A percentile compares a stretch with the other conserved stretches of the same genome.
These are phyloP conservation scores for Gymnocypris eckloni DNA, from an alignment of 2,797 vertebrate species.

Conservation along the genomic window DNA sequence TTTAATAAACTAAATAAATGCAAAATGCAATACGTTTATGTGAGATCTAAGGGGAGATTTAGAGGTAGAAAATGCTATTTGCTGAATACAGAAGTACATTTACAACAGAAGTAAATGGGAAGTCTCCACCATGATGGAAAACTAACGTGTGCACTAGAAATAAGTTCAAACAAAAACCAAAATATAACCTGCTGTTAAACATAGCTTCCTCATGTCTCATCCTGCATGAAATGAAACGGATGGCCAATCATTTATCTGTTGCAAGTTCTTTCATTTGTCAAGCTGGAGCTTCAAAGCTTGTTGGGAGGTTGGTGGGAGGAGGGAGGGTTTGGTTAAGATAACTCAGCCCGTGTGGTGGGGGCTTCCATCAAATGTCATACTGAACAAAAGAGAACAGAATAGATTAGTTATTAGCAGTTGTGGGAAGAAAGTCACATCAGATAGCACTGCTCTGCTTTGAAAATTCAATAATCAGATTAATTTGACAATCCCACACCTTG, in stretches of 20 bases:
- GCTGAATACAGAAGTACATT: not conserved
- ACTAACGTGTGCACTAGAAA: not conserved
- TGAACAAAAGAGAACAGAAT: slow-evolving; percentile 29
- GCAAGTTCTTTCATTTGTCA: slow-evolving; percentile 48
- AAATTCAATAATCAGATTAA: slow-evolving; percentile 43
- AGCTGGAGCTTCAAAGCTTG: slow-evolving; percentile 35
- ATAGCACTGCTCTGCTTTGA: not conserved
- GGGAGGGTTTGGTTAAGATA: slow-evolving; percentile 60
- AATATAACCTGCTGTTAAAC: not conserved
- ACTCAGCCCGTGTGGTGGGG: slow-evolving; percentile 70
- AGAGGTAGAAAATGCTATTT: not conserved
- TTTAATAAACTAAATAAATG: not conserved
- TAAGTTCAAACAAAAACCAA: not conserved
- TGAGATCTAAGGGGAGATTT: not conserved
- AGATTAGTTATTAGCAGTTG: slow-evolving; percentile 55
- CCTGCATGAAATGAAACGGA: slow-evolving; percentile 41
- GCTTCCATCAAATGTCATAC: slow-evolving; percentile 39
- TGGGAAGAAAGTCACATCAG: slow-evolving; percentile 42
- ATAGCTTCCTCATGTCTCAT: not conserved
- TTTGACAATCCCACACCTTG: slow-evolving; percentile 65
- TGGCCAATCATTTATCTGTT: slow-evolving; percentile 39
- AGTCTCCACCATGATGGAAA: not conserved
- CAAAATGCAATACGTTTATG: not conserved
- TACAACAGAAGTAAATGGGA: not conserved
- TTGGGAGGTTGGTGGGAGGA: slow-evolving; percentile 35